phyloP scores from a whole-genome alignment of 2,797 vertebrate genomes.

The Adrianichthys oophorus region DNA sequence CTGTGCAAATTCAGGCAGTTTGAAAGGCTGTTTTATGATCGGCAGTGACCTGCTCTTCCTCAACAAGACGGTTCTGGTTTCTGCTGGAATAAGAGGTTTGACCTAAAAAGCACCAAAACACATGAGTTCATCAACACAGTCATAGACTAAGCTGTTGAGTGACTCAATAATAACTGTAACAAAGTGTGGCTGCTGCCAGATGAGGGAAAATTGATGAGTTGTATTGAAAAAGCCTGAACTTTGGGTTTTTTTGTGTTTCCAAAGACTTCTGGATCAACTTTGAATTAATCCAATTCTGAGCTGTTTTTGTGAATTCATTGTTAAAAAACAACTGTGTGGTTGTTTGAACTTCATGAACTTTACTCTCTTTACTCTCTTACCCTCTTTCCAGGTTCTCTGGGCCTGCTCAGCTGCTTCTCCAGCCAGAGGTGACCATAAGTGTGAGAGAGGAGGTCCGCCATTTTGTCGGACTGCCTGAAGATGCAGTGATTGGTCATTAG shows the following conservation, averaged over 20 bases:
- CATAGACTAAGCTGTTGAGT: not conserved
- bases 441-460: conserved; percentile 47
- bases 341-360: not conserved
- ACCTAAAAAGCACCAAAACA: conserved; percentile 15
- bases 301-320: not conserved
- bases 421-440: conserved; percentile 49
- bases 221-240: too few species aligned
- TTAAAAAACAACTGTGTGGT: not conserved
- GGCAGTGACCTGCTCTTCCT: conserved; percentile 38
- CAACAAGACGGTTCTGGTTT: conserved; percentile 55
- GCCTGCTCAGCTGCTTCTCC: conserved; percentile 26
- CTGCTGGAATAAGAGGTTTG: not conserved
- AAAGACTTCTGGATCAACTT: not conserved
- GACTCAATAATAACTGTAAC: not conserved
- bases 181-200: too few species aligned
- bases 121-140: not conserved
- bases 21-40: not conserved
- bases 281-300: not conserved
- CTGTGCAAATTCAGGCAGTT: conserved; percentile 10
- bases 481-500: not conserved
- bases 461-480: conserved; percentile 37
- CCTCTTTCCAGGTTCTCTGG: conserved; percentile 6
- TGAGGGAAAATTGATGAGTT: too few species aligned
- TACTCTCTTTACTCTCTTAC: conserved; percentile 19
- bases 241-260: too few species aligned